Conservation (phyloP, 2,113 vertebrate genomes). For the Opisthocomus hoazin region DNA sequence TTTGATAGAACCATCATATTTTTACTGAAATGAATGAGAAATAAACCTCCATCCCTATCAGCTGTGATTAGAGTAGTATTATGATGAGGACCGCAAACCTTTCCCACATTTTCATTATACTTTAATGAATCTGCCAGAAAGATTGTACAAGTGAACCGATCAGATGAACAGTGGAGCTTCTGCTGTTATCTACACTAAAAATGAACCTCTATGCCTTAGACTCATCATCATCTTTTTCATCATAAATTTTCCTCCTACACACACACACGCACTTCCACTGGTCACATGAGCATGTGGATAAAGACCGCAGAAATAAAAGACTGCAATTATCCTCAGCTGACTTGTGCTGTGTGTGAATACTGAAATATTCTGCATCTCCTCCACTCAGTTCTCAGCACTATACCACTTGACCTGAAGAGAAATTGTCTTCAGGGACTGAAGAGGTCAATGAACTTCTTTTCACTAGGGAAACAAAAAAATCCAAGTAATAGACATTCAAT, state of each 20-base stretch:
- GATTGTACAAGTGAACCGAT: conserved; percentile 1
- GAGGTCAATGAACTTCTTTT: background rate
- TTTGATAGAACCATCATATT: background rate
- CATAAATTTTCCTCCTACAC: conserved; percentile 25
- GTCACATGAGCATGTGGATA: background rate
- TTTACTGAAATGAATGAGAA: conserved; percentile 1
- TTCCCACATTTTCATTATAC: conserved; percentile 12
- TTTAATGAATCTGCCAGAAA: conserved; percentile 41
- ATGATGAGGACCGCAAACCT: background rate
- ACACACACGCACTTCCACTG: background rate
- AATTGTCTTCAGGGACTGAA: background rate
- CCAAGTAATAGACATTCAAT: background rate
- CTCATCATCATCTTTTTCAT: background rate
- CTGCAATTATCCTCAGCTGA: background rate
- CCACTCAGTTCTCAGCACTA: background rate
- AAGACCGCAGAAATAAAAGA: conserved; percentile 1
- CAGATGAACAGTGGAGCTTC: background rate
- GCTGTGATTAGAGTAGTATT: background rate
- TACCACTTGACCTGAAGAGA: background rate
- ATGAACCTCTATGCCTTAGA: background rate
- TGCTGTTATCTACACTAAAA: background rate
- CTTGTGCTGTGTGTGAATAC: background rate
- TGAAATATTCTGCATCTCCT: background rate
- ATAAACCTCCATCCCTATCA: background rate
- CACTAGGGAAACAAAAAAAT: background rate